phyloP scores from a whole-genome alignment of 1,140 invertebrate genomes.

The Bilobella aurantiaca region DNA sequence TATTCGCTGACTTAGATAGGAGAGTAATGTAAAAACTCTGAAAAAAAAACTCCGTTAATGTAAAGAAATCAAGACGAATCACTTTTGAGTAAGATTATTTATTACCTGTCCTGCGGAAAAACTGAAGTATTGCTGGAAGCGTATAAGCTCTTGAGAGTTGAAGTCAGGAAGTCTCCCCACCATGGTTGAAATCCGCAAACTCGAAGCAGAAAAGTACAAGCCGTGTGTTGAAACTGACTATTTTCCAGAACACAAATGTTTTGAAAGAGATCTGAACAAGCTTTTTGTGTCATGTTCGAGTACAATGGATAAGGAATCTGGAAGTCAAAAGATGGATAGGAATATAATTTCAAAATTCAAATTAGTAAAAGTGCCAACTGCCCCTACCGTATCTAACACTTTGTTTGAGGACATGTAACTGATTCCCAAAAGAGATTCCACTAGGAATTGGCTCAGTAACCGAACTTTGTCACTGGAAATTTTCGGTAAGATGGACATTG shows the following conservation, averaged over 20 bases:
- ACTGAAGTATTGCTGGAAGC: conserved; percentile 62
- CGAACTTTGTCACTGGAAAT: conserved; percentile 65
- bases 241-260: conserved; percentile 52
- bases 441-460: conserved; percentile 63
- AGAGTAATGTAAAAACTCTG: conserved; percentile 74
- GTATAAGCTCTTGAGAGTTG: conserved; percentile 65
- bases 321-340: not conserved
- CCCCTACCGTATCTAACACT: not conserved
- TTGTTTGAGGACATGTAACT: conserved; percentile 33
- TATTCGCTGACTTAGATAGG: conserved; percentile 74
- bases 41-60: conserved; percentile 33
- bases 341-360: not conserved
- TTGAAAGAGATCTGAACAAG: conserved; percentile 59
- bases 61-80: conserved; percentile 13
- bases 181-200: conserved; percentile 66
- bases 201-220: conserved; percentile 64
- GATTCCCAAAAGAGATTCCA: conserved; percentile 59
- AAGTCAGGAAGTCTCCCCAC: conserved; percentile 80
- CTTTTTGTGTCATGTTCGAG: conserved; percentile 48
- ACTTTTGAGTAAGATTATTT: not conserved
- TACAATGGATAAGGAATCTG: conserved; percentile 43
- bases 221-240: conserved; percentile 55
- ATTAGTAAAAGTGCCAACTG: not conserved
- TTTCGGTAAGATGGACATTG: conserved; percentile 40
- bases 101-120: conserved; percentile 73